Base-by-base conservation (phyloP, 2,113 vertebrate genomes). In the Hippocampus abdominalis region DNA sequence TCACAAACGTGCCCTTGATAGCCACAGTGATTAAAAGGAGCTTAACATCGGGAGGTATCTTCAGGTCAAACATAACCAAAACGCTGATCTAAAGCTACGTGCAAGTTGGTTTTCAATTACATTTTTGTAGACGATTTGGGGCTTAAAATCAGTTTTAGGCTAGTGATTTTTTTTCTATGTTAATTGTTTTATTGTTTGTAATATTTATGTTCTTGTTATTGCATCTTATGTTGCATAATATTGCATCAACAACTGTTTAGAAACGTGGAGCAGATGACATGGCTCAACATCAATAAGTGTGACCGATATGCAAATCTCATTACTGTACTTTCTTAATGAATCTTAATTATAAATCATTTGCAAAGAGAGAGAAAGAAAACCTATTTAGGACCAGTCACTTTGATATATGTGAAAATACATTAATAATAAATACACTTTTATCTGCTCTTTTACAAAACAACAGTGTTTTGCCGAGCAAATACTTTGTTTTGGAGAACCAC, bases 21-120 rank as follows among this genome's bases (percentile, higher is more conserved):
- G 84, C 89, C 87, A 71, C 83, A 78, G 82, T 87, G 87, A 80
- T 90, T 88, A 86, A 91, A 88, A 88, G 75, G 40, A 79, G 75
- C 71, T 80, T 69, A 78, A 72, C 46, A 69, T 74, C 70, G 62
- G 74, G 84, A 85, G 81, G 87, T 91, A 88, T 86, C 86, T 89
- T 72, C 12, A 42, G 87, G 90, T 90, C 82, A 90, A 75, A 70
- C 77, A 70, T 71, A 65, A 73, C 77, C 56, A 66, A 68, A 70
- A 73, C 36, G 40, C 75, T 79, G 64, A 68, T 74, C 71, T 62
- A 20, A 21, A 20, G 60, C 71, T 54, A 7, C 66, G 9, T 71
- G 68, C 39, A 57, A 56, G 27, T 11, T 46, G 3, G 8, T 44
- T 63, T 70, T 76, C 72, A 4, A 42, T 62, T 56, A 16, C 32